phyloP scores from a whole-genome alignment of 2,797 vertebrate species.

The Pipistrellus nathusii region DNA sequence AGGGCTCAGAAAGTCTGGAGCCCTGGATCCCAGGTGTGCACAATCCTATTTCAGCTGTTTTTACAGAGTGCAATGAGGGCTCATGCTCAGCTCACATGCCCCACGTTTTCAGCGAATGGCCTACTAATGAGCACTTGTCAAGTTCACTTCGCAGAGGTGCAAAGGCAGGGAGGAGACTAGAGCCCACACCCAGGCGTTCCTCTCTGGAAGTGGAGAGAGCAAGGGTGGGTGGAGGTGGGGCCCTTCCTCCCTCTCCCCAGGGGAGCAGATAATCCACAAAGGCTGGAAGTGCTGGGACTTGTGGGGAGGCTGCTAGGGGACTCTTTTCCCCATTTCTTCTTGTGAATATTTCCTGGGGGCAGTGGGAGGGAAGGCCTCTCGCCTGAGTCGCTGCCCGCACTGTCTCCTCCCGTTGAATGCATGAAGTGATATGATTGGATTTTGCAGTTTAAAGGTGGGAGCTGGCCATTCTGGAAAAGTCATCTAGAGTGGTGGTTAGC shows the following conservation, averaged over 20 bases:
- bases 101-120: neutral
- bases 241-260: fast-evolving
- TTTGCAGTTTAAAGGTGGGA: neutral
- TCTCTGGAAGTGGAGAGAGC: fast-evolving
- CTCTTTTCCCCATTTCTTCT: neutral
- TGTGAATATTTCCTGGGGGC: neutral
- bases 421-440: fast-evolving
- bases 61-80: neutral
- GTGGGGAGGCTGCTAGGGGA: fast-evolving
- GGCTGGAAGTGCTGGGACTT: neutral
- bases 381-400: neutral
- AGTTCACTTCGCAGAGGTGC: constrained; percentile 13
- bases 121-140: neutral
- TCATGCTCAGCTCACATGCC: fast-evolving
- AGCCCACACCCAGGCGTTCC: neutral
- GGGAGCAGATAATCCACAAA: neutral
- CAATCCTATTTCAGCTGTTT: neutral
- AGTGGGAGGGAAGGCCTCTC: too few relatives aligned
- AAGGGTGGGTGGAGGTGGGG: fast-evolving
- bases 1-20: neutral
- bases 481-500: neutral
- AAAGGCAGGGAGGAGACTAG: neutral
- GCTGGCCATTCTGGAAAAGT: neutral
- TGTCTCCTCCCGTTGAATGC: neutral
- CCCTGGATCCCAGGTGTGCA: fast-evolving